Conservation (phyloP, 1,140 invertebrate genomes). For the Cheumatopsyche charites region DNA sequence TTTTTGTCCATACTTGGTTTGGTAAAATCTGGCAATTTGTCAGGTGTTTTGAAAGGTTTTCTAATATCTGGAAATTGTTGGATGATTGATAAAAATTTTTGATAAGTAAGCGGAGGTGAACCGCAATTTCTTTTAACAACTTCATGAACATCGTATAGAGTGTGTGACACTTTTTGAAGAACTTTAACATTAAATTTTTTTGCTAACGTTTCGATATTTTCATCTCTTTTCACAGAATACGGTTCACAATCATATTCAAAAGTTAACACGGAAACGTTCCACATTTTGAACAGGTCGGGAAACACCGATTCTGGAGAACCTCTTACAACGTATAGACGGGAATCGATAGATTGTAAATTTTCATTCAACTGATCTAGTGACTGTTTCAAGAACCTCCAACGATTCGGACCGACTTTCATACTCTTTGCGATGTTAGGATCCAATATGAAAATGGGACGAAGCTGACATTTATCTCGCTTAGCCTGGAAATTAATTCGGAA, state of each 20-base stretch:
- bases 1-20: conserved; percentile 60
- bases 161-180: conserved; percentile 69
- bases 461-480: conserved; percentile 56
- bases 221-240: conserved; percentile 68
- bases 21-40: conserved; percentile 55
- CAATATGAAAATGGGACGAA: conserved; percentile 72
- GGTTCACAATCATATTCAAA: conserved; percentile 77
- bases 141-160: conserved; percentile 70
- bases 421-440: conserved; percentile 70
- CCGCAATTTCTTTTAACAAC: conserved; percentile 71
- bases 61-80: conserved; percentile 62
- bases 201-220: conserved; percentile 66
- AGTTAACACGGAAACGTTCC: conserved; percentile 71
- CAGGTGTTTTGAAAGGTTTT: conserved; percentile 59
- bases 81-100: conserved; percentile 70
- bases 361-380: conserved; percentile 70
- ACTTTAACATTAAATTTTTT: conserved; percentile 65
- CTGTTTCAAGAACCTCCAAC: conserved; percentile 73
- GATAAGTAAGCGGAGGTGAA: conserved; percentile 71
- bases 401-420: conserved; percentile 68
- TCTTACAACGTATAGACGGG: conserved; percentile 68
- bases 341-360: conserved; percentile 63
- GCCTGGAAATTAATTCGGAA: conserved; percentile 56
- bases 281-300: conserved; percentile 69
- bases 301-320: conserved; percentile 70